Evolutionary conservation across 2,113 vertebrate species (phyloP).

Genomic region (Reinhardtius hippoglossoides): DNA sequence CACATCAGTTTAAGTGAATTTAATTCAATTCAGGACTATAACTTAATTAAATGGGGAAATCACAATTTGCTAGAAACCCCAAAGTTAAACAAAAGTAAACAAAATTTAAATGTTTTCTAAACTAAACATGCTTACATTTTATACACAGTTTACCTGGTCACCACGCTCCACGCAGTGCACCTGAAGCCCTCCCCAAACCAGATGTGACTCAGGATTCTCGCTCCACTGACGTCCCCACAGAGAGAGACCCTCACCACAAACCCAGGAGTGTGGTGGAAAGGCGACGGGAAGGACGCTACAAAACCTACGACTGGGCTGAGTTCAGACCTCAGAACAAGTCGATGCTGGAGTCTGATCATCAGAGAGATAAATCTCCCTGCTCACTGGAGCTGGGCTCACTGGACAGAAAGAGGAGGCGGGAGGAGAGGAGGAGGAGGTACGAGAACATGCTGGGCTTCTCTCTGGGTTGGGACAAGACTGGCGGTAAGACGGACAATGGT

Average conservation of each 20-base stretch:
- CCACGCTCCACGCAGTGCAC: constrained; percentile 26
- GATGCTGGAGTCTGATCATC: not conserved
- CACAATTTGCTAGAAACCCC: not conserved
- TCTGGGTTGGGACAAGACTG: constrained; percentile 10
- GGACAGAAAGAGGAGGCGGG: constrained; percentile 69
- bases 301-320: constrained; percentile 75
- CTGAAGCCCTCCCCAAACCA: constrained; percentile 59
- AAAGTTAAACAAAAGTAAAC: too few species aligned
- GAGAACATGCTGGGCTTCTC: constrained; percentile 70
- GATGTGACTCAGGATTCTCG: constrained; percentile 75
- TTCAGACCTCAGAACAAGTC: constrained; percentile 43
- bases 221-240: constrained; percentile 9
- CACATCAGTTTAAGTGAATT: not conserved
- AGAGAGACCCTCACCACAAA: constrained; percentile 33
- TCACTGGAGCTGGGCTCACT: constrained; percentile 46
- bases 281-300: constrained; percentile 55
- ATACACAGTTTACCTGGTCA: constrained; percentile 51
- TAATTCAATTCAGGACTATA: too few species aligned
- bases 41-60: too few species aligned
- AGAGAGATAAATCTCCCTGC: not conserved
- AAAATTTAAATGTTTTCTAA: not conserved
- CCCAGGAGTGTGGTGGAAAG: constrained; percentile 43
- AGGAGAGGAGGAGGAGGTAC: constrained; percentile 75
- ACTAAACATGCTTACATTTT: not conserved
- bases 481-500: not conserved